phyloP scores from a whole-genome alignment of 2,113 vertebrate species.

The Coryphaenoides rupestris region DNA sequence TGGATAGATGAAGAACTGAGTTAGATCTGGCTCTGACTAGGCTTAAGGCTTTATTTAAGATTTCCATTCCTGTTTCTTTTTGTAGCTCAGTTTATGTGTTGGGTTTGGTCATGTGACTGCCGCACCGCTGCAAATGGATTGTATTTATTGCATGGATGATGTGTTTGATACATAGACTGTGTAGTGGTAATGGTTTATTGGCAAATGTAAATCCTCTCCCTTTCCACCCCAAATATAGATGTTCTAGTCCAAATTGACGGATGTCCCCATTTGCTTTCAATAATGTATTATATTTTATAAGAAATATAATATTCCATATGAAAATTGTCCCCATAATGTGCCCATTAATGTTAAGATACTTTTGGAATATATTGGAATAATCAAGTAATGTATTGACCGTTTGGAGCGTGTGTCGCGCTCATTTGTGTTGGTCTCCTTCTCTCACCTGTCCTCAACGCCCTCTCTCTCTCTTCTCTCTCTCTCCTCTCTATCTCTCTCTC shows the following conservation, averaged over 20 bases:
- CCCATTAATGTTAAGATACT: background rate
- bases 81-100: background rate
- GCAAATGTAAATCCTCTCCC: no score
- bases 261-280: background rate
- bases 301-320: background rate
- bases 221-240: no score
- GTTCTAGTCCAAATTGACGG: background rate
- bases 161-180: background rate
- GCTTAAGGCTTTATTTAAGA: background rate
- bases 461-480: background rate
- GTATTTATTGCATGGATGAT: background rate
- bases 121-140: background rate
- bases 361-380: background rate
- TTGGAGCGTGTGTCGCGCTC: slow-evolving; percentile 16
- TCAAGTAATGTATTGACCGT: background rate
- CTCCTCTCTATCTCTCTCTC: slow-evolving; percentile 35
- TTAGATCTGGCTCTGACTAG: background rate
- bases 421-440: slow-evolving; percentile 27
- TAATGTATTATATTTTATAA: no score
- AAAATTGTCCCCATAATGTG: background rate
- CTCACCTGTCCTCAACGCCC: slow-evolving; percentile 20
- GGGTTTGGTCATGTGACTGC: background rate
- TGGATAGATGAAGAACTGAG: background rate
- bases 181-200: background rate
- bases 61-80: background rate